Conservation (phyloP, 2,113 vertebrate species). For the Alethe diademata region DNA sequence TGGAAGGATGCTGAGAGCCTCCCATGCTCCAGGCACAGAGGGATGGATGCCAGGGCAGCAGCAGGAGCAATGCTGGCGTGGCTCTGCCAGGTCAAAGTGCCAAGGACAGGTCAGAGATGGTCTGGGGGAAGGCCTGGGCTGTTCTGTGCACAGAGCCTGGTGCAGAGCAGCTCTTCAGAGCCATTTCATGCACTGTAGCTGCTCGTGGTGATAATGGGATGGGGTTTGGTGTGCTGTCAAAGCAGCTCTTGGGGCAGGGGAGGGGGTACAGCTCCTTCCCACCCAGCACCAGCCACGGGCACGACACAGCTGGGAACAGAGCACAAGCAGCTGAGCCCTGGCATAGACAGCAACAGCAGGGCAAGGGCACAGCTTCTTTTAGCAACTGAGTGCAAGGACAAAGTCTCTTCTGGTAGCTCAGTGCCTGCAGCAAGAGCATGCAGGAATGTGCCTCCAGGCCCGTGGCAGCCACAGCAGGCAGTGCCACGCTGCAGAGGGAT, state of each 20-base stretch:
- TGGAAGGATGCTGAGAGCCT: not conserved
- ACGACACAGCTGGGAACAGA: not conserved
- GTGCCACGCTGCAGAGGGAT: not conserved
- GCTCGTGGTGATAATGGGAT: accelerated
- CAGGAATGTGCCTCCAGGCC: not conserved
- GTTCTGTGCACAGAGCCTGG: not conserved
- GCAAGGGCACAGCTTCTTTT: not conserved
- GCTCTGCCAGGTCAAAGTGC: not conserved
- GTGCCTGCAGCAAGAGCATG: not conserved
- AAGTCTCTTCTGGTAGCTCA: not conserved
- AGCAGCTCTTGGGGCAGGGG: not conserved
- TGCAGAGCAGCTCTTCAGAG: not conserved
- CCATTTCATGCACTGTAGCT: not conserved
- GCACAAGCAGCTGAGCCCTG: not conserved
- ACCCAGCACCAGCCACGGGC: not conserved
- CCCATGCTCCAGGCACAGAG: accelerated
- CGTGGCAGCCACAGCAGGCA: not conserved
- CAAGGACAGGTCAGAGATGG: not conserved
- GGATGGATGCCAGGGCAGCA: not conserved
- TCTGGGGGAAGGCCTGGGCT: not conserved
- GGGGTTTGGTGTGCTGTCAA: not conserved
- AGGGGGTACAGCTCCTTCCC: not conserved
- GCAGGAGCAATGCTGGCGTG: not conserved
- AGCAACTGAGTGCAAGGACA: not conserved
- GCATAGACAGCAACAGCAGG: not conserved